phyloP scores from a whole-genome alignment of 2,888 invertebrate genomes.

The Caenorhabditis angaria region DNA sequence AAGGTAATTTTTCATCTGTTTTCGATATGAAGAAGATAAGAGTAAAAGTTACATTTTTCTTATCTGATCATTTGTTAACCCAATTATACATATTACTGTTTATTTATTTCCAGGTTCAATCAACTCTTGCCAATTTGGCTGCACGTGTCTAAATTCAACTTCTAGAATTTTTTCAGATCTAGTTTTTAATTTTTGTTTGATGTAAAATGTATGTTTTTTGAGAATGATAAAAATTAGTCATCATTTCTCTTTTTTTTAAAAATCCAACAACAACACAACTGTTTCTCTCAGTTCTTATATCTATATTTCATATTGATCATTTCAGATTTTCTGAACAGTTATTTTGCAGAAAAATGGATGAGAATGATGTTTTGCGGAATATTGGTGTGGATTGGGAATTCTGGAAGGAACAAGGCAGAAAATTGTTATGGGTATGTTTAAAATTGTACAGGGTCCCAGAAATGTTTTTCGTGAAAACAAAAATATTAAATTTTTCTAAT shows the following conservation, averaged over 20 bases:
- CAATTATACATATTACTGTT: not conserved
- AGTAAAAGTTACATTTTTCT: conserved; percentile 17
- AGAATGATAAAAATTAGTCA: not conserved
- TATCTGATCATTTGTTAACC: not conserved
- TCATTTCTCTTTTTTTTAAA: too few species aligned
- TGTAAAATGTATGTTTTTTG: conserved; percentile 3
- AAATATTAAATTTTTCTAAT: too few species aligned
- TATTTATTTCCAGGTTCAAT: conserved; percentile 29
- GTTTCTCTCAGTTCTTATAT: not conserved
- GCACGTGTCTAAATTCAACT: conserved; percentile 8
- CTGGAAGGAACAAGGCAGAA: not conserved
- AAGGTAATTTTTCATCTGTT: conserved; percentile 51
- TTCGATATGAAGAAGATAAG: not conserved
- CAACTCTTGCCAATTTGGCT: conserved; percentile 36
- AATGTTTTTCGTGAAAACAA: too few species aligned
- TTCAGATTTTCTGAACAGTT: not conserved
- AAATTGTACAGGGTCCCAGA: too few species aligned
- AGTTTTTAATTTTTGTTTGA: not conserved
- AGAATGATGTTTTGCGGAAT: not conserved
- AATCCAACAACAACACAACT: not conserved
- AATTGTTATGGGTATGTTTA: not conserved
- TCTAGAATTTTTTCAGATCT: not conserved
- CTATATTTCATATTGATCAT: not conserved
- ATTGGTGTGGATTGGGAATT: not conserved
- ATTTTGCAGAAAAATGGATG: not conserved